Percentiles rank a stretch among this genome's conserved stretches.
phyloP scores from a whole-genome alignment of 2,797 vertebrate genomes.

The Ambastaia sidthimunki region DNA sequence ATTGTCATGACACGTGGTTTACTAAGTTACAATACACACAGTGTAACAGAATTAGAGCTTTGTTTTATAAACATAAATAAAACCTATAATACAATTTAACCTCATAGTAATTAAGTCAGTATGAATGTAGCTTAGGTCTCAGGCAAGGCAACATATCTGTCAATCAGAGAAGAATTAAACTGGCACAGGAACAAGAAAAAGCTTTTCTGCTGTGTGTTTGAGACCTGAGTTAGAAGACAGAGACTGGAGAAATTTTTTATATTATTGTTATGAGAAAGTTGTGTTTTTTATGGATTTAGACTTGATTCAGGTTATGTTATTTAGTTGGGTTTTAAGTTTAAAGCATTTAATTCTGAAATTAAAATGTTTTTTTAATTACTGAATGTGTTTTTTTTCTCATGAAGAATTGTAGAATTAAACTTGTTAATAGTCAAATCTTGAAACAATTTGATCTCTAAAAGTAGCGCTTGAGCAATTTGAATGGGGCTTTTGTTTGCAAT shows the following conservation, averaged over 20 bases:
- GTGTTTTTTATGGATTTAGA: not conserved
- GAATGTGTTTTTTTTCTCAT: not conserved
- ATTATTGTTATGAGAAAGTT: not conserved
- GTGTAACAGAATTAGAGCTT: too few relatives aligned
- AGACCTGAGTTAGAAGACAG: not conserved
- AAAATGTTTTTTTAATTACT: not conserved
- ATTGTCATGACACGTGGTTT: too few relatives aligned
- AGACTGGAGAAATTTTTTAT: not conserved
- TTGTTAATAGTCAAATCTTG: not conserved
- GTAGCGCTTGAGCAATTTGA: not conserved
- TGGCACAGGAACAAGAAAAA: conserved; percentile 13
- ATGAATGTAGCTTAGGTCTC: conserved; percentile 23
- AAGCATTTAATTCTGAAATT: not conserved
- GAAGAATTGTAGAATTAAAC: not conserved
- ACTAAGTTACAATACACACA: too few relatives aligned
- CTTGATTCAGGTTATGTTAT: not conserved
- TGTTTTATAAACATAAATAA: too few relatives aligned
- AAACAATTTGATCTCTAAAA: not conserved
- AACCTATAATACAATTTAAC: too few relatives aligned
- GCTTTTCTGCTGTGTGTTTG: conserved; percentile 16
- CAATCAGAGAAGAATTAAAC: conserved; percentile 22
- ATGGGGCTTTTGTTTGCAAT: conserved; percentile 15
- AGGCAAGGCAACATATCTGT: conserved; percentile 27
- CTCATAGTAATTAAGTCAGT: too few relatives aligned
- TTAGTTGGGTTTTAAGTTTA: not conserved